Percentiles rank a stretch among this genome's conserved stretches.
phyloP scores from a whole-genome alignment of 1,140 invertebrate species.

The Globodera rostochiensis region DNA sequence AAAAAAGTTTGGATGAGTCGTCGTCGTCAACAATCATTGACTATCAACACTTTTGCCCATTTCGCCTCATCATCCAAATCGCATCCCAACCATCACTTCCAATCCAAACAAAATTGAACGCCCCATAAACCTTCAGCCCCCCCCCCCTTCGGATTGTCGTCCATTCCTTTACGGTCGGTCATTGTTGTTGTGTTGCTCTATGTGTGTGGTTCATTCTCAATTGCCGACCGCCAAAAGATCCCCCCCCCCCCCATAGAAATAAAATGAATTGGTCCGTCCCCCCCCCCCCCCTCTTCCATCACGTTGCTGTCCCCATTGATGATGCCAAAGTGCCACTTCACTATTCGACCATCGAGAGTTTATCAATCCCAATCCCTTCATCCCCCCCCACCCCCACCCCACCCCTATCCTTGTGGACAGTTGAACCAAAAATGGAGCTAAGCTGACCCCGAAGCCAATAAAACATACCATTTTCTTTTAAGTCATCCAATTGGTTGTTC shows the following conservation, averaged over 20 bases:
- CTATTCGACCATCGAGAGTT: too few relatives aligned
- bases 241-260: not conserved
- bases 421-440: too few relatives aligned
- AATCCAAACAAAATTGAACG: slow-evolving; percentile 1
- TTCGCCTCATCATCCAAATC: not conserved
- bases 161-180: not conserved
- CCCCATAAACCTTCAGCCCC: not conserved
- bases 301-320: too few relatives aligned
- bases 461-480: too few relatives aligned
- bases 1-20: too few relatives aligned
- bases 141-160: not conserved
- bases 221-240: not conserved
- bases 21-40: not conserved
- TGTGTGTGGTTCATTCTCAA: slow-evolving; percentile 2
- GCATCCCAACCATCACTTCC: not conserved
- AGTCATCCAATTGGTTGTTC: too few relatives aligned
- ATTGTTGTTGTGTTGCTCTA: not conserved
- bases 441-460: too few relatives aligned
- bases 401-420: too few relatives aligned
- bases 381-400: too few relatives aligned
- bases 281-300: not conserved
- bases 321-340: too few relatives aligned
- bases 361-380: too few relatives aligned
- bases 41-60: not conserved
- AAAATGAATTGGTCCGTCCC: not conserved